Conservation (phyloP, 1,140 invertebrate genomes). For the Probaryconus sp. region DNA sequence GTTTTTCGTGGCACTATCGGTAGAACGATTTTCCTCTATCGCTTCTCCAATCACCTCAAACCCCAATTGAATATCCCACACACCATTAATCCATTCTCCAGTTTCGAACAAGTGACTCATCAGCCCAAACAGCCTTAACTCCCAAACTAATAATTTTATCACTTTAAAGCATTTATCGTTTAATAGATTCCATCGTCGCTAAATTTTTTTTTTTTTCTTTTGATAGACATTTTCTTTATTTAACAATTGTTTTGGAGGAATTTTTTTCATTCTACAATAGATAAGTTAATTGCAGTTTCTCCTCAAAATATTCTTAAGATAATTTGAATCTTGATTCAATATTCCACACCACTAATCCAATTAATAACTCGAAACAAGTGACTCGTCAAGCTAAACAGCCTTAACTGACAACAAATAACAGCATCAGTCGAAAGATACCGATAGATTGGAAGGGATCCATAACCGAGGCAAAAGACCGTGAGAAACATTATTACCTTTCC, state of each 20-base stretch:
- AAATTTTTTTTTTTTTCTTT: too few species aligned
- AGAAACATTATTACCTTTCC: conserved; percentile 14
- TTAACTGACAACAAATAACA: conserved; percentile 12
- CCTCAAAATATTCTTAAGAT: conserved; percentile 6
- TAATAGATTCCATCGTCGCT: too few species aligned
- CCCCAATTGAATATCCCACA: conserved; percentile 14
- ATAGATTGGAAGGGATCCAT: conserved; percentile 1
- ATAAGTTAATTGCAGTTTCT: too few species aligned
- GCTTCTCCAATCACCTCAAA: conserved; percentile 12
- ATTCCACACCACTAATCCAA: conserved; percentile 18
- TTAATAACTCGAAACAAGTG: conserved; percentile 4
- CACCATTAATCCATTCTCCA: conserved; percentile 9
- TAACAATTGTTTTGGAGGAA: too few species aligned
- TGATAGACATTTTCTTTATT: too few species aligned
- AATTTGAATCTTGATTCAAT: conserved; percentile 9
- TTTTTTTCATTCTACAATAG: too few species aligned
- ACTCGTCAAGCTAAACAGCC: conserved; percentile 18
- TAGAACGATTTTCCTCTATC: conserved; percentile 4
- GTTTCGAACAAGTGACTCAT: conserved; percentile 9
- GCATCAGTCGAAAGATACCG: conserved; percentile 4
- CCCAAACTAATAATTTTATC: too few species aligned
- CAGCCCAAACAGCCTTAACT: conserved; percentile 19
- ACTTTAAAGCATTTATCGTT: too few species aligned
- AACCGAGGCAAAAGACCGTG: conserved; percentile 16
- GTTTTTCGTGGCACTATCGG: conserved; percentile 5